Percentiles rank a stretch among this genome's conserved stretches.
Evolutionary conservation across 2,888 invertebrate genomes (phyloP).

Genomic region (Philonicus albiceps): DNA sequence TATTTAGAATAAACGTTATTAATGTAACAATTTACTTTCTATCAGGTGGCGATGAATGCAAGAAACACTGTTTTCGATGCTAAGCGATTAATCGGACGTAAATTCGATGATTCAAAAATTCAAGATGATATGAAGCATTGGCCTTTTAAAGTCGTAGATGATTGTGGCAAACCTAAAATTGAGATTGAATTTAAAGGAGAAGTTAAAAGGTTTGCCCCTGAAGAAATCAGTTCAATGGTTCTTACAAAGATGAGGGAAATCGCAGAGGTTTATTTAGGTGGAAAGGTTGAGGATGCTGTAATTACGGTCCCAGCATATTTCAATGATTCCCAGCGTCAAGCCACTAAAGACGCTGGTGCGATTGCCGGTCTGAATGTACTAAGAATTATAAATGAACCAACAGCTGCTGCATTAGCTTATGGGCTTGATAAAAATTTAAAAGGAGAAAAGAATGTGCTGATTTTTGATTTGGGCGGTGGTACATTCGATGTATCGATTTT

Average conservation of each 20-base stretch:
- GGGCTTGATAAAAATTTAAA: constrained; percentile 79
- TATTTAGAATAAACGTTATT: not conserved
- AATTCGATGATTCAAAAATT: constrained; percentile 78
- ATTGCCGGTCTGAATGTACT: constrained; percentile 88
- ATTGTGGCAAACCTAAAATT: constrained; percentile 77
- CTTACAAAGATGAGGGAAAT: constrained; percentile 84
- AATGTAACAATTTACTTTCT: constrained; percentile 6
- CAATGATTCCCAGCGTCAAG: constrained; percentile 82
- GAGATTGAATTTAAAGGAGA: constrained; percentile 78
- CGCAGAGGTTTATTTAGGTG: constrained; percentile 80
- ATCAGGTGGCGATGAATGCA: constrained; percentile 79
- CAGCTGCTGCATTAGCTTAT: constrained; percentile 86
- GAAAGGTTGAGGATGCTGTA: constrained; percentile 76
- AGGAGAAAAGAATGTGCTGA: constrained; percentile 77
- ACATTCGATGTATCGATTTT: constrained; percentile 93
- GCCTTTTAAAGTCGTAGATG: constrained; percentile 76
- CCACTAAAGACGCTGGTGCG: constrained; percentile 88
- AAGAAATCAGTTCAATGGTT: constrained; percentile 87
- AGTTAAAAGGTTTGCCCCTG: constrained; percentile 78
- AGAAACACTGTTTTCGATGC: constrained; percentile 83
- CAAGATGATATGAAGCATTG: constrained; percentile 85
- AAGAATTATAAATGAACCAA: constrained; percentile 90
- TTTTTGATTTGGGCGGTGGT: constrained; percentile 84
- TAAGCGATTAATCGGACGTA: constrained; percentile 83
- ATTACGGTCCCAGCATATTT: constrained; percentile 87